Evolutionary conservation across 1,140 invertebrate genomes (phyloP).

Genomic region (Dolichoris vasculosae): DNA sequence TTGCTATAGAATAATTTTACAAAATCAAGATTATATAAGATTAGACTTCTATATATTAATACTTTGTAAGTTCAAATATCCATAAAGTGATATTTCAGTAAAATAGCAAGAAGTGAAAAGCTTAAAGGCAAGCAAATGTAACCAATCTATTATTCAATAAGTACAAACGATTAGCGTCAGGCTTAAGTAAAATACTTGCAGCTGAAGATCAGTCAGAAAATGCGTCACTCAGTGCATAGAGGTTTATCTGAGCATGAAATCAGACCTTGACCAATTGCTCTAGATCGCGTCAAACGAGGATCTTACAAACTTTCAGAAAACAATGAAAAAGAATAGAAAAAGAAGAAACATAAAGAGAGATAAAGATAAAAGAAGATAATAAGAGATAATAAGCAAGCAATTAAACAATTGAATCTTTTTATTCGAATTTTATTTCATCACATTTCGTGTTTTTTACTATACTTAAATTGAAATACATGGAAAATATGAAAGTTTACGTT

Average conservation of each 20-base stretch:
- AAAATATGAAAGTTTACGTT: no score
- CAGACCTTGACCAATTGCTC: neutral
- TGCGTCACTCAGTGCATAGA: neutral
- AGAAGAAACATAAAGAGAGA: neutral
- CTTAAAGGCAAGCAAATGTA: neutral
- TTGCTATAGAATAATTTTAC: no score
- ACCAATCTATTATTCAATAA: neutral
- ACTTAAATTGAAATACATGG: no score
- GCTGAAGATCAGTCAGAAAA: neutral
- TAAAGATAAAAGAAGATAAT: neutral
- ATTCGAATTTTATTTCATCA: no score
- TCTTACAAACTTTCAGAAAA: neutral
- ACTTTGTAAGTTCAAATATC: no score
- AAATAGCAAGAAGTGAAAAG: no score
- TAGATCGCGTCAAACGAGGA: neutral
- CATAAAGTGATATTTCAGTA: no score
- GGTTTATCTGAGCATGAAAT: neutral
- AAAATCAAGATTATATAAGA: no score
- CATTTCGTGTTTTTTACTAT: no score
- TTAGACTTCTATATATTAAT: no score
- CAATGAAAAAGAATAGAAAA: neutral
- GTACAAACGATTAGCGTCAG: neutral
- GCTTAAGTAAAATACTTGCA: neutral
- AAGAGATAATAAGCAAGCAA: no score
- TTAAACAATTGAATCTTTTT: no score